Evolutionary conservation across 2,888 invertebrate genomes (phyloP).

Genomic region (Idaea dimidiata): DNA sequence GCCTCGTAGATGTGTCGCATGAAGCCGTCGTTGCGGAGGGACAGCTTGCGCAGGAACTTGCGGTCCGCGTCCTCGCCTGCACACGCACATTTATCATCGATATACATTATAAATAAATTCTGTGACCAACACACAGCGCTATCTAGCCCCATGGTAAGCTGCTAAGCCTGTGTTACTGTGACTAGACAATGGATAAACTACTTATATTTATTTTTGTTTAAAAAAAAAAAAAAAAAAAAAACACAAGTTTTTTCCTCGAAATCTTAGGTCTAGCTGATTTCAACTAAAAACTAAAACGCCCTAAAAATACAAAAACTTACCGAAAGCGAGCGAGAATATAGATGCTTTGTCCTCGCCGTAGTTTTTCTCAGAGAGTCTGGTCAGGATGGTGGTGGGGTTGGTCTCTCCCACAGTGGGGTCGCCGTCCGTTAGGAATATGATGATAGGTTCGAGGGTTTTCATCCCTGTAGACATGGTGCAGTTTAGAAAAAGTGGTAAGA

Average conservation of each 20-base stretch:
- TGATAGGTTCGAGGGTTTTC: constrained; percentile 78
- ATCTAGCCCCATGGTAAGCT: too few species aligned
- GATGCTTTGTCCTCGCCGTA: constrained; percentile 67
- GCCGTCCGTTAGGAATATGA: constrained; percentile 85
- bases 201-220: too few species aligned
- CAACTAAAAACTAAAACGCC: too few species aligned
- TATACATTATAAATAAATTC: not conserved
- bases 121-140: too few species aligned
- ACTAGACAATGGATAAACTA: too few species aligned
- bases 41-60: constrained; percentile 83
- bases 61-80: constrained; percentile 84
- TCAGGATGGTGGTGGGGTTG: constrained; percentile 73
- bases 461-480: too few species aligned
- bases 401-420: constrained; percentile 83
- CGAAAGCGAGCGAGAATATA: constrained; percentile 86
- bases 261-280: too few species aligned
- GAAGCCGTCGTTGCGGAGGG: constrained; percentile 84
- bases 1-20: constrained; percentile 86
- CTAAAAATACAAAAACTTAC: constrained; percentile 55
- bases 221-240: too few species aligned
- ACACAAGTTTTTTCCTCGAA: too few species aligned
- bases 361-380: constrained; percentile 75
- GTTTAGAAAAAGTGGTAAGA: too few species aligned
- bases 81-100: not conserved
- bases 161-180: too few species aligned